phyloP scores from a whole-genome alignment of 2,888 invertebrate genomes.

The Galerucella nymphaeae region DNA sequence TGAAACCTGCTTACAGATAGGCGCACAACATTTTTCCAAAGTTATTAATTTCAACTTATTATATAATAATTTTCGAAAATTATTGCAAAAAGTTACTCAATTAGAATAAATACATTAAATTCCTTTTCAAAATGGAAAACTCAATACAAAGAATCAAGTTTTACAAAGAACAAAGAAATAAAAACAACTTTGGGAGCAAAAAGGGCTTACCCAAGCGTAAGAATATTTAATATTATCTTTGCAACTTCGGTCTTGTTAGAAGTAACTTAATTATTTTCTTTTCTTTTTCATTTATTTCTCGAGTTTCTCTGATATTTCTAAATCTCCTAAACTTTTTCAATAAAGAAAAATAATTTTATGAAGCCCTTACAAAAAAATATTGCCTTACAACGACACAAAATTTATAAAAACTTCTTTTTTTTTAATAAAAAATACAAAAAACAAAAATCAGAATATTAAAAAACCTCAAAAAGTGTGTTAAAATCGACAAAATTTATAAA shows the following conservation, averaged over 20 bases:
- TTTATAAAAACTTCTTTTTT: no score
- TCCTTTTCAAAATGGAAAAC: slow-evolving; percentile 15
- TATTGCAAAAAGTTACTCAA: not conserved
- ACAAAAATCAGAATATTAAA: no score
- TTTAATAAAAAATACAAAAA: no score
- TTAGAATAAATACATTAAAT: slow-evolving; percentile 1
- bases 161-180: slow-evolving; percentile 14
- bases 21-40: no score
- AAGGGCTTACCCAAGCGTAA: slow-evolving; percentile 21
- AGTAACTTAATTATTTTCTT: slow-evolving; percentile 36
- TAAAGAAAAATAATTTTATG: no score
- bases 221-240: slow-evolving; percentile 38
- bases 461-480: no score
- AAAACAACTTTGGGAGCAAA: slow-evolving; percentile 15
- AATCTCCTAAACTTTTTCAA: no score
- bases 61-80: slow-evolving; percentile 20
- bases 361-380: no score
- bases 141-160: slow-evolving; percentile 15
- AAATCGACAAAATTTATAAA: no score
- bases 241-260: slow-evolving; percentile 29
- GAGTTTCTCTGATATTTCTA: slow-evolving; percentile 11
- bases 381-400: no score
- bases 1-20: no score
- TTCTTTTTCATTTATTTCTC: slow-evolving; percentile 20
- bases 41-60: not conserved